Base-by-base conservation (phyloP, 2,113 vertebrate species). In the Geococcyx californianus region DNA sequence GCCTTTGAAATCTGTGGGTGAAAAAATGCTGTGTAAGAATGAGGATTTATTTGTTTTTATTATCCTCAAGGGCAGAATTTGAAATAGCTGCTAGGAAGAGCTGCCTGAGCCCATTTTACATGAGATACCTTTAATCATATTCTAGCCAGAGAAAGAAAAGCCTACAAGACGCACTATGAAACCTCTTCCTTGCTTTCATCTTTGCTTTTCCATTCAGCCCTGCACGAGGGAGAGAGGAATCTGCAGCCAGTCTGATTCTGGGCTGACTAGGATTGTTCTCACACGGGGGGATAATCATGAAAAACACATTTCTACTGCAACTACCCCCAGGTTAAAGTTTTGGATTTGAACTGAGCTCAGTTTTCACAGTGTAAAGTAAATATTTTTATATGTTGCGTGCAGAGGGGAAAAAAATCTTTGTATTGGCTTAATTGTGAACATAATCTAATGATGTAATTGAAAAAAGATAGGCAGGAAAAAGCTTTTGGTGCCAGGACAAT, bases 111-210 rank as follows among this genome's bases (percentile, higher is more conserved):
- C 69, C 18, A 6, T 88, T 86, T 92, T 85, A 87, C 47, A 11
- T 23, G 75, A 78, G 68, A 49, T 63, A 89, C 84, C 90, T 93
- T 94, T 95, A 93, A 95, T 91, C 67, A 64, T 84, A 73, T 91
- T 91, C 55, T 80, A 95, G 63, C 47, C 67, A 91, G 84, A 74
- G 92, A 93, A 95, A 94, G 78, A 87, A 91, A 77, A 29, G 34
- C 42, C 80, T 89, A 54, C 52, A 52, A 93, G 76, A 90, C 64
- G 69, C 73, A 89, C 89, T 86, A 47, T 83, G 95, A 91, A 93
- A 89, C 14, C 83, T 84, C 36, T 86, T 93, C 29, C 34, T 94
- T 44, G 40, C 84, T 96, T 95, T 97, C 73, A 95, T 92, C 94
- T 93, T 92, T 87, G 54, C n/a, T 89, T 92, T 92, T 86, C 36